phyloP scores from a whole-genome alignment of 2,888 invertebrate genomes.

The Pteria penguin region DNA sequence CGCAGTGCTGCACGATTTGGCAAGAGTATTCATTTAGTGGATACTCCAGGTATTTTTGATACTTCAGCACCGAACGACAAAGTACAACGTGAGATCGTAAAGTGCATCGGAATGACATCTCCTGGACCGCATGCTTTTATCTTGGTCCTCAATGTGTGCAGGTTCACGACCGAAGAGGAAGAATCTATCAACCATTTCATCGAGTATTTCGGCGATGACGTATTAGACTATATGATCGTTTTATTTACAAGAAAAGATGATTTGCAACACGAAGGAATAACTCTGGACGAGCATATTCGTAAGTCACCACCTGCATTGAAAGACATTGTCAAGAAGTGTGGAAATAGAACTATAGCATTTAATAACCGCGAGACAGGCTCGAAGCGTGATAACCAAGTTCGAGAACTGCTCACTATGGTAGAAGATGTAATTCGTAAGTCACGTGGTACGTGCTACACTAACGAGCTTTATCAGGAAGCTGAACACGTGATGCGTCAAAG shows the following conservation, averaged over 20 bases:
- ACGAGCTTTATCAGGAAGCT: conserved; percentile 40
- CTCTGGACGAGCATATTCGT: conserved; percentile 35
- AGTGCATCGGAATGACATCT: conserved; percentile 43
- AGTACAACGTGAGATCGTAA: conserved; percentile 39
- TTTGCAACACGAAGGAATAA: conserved; percentile 27
- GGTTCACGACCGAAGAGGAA: conserved; percentile 48
- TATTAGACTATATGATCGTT: conserved; percentile 38
- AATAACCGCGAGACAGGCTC: conserved; percentile 30
- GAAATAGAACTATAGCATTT: conserved; percentile 33
- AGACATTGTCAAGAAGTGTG: conserved; percentile 19
- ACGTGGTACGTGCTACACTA: conserved; percentile 41
- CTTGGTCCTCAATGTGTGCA: conserved; percentile 27
- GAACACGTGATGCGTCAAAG: conserved; percentile 26
- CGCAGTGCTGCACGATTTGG: conserved; percentile 9
- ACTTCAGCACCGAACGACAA: conserved; percentile 35
- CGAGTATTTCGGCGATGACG: conserved; percentile 34
- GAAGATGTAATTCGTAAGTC: conserved; percentile 28
- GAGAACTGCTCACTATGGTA: conserved; percentile 37
- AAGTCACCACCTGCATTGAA: conserved; percentile 22
- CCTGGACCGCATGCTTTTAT: conserved; percentile 50
- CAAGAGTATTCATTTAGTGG: conserved; percentile 35
- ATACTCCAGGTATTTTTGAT: conserved; percentile 52
- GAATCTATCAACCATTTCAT: conserved; percentile 40
- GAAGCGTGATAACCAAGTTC: conserved; percentile 28
- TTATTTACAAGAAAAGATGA: conserved; percentile 44